Base-by-base conservation (phyloP, 2,888 invertebrate genomes). In the Thera britannica region DNA sequence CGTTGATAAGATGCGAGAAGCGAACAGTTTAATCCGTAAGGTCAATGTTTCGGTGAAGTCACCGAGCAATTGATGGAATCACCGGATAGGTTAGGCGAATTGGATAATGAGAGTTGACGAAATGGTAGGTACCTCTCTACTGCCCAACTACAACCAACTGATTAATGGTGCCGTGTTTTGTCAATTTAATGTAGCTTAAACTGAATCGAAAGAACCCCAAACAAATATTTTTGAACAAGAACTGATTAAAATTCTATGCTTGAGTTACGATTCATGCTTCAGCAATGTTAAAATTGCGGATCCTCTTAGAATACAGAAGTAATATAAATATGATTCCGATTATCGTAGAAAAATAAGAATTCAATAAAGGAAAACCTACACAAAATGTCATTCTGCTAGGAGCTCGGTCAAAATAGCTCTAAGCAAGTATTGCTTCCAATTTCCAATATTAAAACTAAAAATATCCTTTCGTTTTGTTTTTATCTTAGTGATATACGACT, bases 1-100 rank as follows among this genome's bases (percentile, higher is more conserved):
- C 74, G 70, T 68, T 75, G 75, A 75, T 75, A 75, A 75, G 74
- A 66, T 54, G 68, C 46, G 65, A 59, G 71, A 71, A 48, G 68
- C 11, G 66, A 61, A 52, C 46, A 38, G 52, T 66, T 66, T 73
- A 74, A 73, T 73, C 70, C 60, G 60, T 71, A 92, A 92, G 92
- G 92, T 92, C 92, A 92, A 91, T 92, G 92, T 90, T 91, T 90
- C 86, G 85, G 85, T 90, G 90, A 88, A 88, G 88, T 89, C 87
- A 87, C 80, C 86, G 77, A 65, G 12, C 80, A 82, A 83, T 84
- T 84, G 81, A 73, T 76, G 77, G 77, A 83, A 84, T 84, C 83
- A 74, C 62, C 68, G 65, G 63, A 70, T 71, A 69, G 74, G 71
- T 72, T 76, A 72, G 70, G 65, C 74, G 75, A 78, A 77, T 78